Evolutionary conservation across 2,113 vertebrate genomes (phyloP).

Genomic region (Microcebus murinus): DNA sequence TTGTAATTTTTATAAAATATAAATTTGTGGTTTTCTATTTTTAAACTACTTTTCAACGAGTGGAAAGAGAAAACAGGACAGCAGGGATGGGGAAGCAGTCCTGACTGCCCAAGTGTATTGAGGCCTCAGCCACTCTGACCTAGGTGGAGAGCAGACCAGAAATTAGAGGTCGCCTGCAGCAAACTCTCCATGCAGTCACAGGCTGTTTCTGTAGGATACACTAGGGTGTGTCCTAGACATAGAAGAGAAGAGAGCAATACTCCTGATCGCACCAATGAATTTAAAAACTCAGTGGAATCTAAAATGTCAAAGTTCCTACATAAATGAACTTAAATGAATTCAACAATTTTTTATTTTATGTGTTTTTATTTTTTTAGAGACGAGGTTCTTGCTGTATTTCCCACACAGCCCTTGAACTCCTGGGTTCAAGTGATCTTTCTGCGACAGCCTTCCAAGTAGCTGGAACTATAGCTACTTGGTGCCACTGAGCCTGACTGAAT

Average conservation of each 20-base stretch:
- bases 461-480: no score
- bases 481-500: neutral
- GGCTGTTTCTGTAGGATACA: neutral
- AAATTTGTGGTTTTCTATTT: neutral
- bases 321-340: neutral
- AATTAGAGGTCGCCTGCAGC: no score
- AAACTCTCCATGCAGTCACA: no score
- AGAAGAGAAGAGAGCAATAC: neutral
- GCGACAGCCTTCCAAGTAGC: no score
- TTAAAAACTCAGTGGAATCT: neutral
- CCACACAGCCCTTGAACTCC: neutral
- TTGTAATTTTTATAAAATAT: neutral
- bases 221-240: neutral
- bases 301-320: neutral
- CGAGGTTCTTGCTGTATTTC: neutral
- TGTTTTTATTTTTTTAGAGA: neutral
- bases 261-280: neutral
- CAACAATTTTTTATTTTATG: neutral
- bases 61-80: neutral
- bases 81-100: neutral
- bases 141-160: neutral
- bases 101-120: fast-evolving
- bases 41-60: neutral
- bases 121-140: fast-evolving
- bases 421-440: no score